phyloP scores from a whole-genome alignment of 2,113 vertebrate genomes.

The Oenanthe melanoleuca region DNA sequence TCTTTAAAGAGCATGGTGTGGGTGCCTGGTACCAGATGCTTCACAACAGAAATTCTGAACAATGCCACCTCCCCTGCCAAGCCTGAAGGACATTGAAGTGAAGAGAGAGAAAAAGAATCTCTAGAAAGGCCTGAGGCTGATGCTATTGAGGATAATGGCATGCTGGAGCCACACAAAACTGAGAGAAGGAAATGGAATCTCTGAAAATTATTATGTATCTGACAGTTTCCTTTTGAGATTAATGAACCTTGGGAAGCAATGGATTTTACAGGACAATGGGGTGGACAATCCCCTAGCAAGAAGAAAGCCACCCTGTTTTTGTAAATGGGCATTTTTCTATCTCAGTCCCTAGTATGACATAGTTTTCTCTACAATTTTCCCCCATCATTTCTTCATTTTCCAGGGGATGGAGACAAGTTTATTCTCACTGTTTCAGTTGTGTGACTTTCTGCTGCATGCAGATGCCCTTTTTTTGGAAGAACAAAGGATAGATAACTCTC shows the following conservation, averaged over 20 bases:
- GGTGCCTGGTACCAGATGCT: background rate
- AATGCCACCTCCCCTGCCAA: fast-evolving
- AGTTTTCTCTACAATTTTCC: background rate
- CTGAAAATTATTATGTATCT: background rate
- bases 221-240: background rate
- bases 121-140: background rate
- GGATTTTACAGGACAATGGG: background rate
- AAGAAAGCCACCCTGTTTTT: background rate
- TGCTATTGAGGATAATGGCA: background rate
- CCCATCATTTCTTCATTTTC: background rate
- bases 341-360: background rate
- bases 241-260: background rate
- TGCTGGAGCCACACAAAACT: background rate
- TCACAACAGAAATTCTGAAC: background rate
- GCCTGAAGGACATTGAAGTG: background rate
- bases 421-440: background rate
- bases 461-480: background rate
- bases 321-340: background rate
- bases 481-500: background rate
- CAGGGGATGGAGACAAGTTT: background rate
- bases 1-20: background rate
- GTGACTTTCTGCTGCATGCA: background rate
- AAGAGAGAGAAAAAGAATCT: background rate
- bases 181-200: background rate
- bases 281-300: background rate